Conservation (phyloP, 1,140 invertebrate genomes). For the Lamellibrachia luymesi region DNA sequence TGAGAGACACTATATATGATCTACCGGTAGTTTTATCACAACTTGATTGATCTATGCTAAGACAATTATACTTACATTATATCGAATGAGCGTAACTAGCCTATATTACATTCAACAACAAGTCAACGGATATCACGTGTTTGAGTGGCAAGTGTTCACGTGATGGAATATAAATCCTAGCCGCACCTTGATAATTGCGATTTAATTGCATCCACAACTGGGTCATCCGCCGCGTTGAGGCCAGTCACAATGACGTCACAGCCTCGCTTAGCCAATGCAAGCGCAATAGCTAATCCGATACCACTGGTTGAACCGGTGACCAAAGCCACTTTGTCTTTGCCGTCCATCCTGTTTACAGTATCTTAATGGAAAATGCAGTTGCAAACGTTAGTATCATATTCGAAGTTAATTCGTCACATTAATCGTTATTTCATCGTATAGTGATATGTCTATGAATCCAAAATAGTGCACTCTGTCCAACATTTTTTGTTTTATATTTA, state of each 20-base stretch:
- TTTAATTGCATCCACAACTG: conserved; percentile 11
- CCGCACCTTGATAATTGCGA: conserved; percentile 10
- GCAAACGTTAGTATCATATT: no score
- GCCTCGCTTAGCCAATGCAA: conserved; percentile 42
- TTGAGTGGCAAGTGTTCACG: not conserved
- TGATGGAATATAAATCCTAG: not conserved
- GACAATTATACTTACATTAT: not conserved
- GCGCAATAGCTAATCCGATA: conserved; percentile 52
- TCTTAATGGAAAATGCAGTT: not conserved
- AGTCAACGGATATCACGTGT: not conserved
- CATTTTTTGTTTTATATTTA: not conserved
- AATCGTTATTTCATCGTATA: not conserved
- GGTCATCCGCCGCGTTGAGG: conserved; percentile 34
- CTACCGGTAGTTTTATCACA: not conserved
- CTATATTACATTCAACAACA: conserved; percentile 5
- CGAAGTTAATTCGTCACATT: no score
- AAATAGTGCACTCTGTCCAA: no score
- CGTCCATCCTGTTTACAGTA: not conserved
- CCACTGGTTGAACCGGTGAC: conserved; percentile 54
- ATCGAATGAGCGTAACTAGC: not conserved
- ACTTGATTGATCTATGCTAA: not conserved
- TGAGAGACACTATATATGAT: not conserved
- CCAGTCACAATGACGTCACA: conserved; percentile 49
- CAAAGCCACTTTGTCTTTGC: conserved; percentile 37
- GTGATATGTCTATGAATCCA: no score